Evolutionary conservation across 2,113 vertebrate genomes (phyloP), one percentile per base, ranked within the genome.

Genomic region (Gymnarchus niloticus): DNA sequence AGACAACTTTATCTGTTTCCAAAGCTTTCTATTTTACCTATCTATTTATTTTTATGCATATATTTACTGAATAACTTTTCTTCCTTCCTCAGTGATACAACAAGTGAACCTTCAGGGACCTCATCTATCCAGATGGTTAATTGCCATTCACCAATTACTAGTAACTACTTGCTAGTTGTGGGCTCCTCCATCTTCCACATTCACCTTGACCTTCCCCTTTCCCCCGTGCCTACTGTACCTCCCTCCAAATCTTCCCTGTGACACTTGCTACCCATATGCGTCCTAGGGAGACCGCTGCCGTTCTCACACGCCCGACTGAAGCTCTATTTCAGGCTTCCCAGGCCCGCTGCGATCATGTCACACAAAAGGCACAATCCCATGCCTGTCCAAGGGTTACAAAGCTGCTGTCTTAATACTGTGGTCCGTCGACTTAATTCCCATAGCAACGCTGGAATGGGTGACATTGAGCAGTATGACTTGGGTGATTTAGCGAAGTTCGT

Each of bases 131-230:
- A 37, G 65, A 10, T 73, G 65, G 2, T 73, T 73, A 73, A 73
- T 73, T 41, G 65, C 65, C 65, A 73, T 73, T 73, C 41, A 73
- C 65, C 41, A 33, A 73, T 73, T 73, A 73, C 65, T 73, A 33
- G 4, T 73, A 41, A 73, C 41, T 73, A 73, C 1, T 1, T 73
- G 12, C 33, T 33, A 6, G 14, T 41, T 73, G 33, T 73, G 65
- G 14, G 3, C 14, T 73, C 33, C 65, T 17, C 65, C 4, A 0
- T 73, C 33, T 12, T 54, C 52, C 52, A 54, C 12, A 19, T 41
- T 73, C 14, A 73, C 65, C 65, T 73, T 73, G 65, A 73, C 65
- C 65, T 73, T 41, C 12, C 33, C 65, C 9, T 73, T 73, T 73
- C 65, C 12, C 65, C 28, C 17, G 33, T 28, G n/a, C n/a, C n/a